Conservation (phyloP, 2,888 invertebrate genomes). For the Icerya purchasi region DNA sequence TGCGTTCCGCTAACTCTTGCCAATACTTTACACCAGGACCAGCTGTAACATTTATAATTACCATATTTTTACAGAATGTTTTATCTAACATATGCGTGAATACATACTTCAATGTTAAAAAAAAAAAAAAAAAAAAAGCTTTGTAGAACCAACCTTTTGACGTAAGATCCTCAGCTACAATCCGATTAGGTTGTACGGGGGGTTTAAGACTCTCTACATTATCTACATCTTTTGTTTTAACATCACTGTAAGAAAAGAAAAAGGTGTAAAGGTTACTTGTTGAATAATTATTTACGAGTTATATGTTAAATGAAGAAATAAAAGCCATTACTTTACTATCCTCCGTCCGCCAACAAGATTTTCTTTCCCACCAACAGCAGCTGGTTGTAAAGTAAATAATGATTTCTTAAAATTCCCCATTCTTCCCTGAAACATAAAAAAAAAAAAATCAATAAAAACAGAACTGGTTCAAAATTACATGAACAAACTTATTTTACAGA, state of each 20-base stretch:
- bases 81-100: too few species aligned
- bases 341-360: constrained; percentile 46
- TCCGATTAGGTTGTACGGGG: constrained; percentile 24
- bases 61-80: too few species aligned
- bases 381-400: constrained; percentile 46
- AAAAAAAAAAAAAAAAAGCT: constrained; percentile 6
- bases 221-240: too few species aligned
- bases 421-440: background rate
- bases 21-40: constrained; percentile 53
- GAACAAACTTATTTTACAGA: too few species aligned
- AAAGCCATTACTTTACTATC: constrained; percentile 21
- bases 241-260: too few species aligned
- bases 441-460: too few species aligned
- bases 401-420: constrained; percentile 32
- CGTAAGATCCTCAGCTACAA: constrained; percentile 46
- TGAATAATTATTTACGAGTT: too few species aligned
- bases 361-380: constrained; percentile 44
- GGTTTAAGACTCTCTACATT: constrained; percentile 22
- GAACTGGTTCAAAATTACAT: too few species aligned
- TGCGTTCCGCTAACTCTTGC: constrained; percentile 50
- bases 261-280: too few species aligned
- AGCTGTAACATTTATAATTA: constrained; percentile 26
- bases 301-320: too few species aligned
- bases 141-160: constrained; percentile 28
- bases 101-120: background rate